Conservation (phyloP, 2,888 invertebrate species). For the Arenicola marina region DNA sequence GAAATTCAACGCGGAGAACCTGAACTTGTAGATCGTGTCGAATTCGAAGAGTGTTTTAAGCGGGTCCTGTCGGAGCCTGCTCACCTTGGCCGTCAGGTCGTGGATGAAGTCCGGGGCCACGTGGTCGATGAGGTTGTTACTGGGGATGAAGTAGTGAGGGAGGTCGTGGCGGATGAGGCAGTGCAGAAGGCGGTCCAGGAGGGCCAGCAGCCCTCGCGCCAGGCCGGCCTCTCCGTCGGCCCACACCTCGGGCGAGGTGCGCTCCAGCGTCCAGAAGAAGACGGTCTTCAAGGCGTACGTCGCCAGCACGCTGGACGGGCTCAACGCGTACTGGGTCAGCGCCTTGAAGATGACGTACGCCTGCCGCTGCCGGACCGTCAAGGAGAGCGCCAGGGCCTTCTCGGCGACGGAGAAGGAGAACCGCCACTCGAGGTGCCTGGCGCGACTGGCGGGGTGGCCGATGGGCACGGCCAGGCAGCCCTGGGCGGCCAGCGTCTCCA, state of each 20-base stretch:
- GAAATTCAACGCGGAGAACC: too few species aligned
- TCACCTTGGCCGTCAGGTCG: neutral
- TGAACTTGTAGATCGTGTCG: too few species aligned
- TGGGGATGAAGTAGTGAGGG: slow-evolving; percentile 39
- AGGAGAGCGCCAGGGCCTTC: slow-evolving; percentile 31
- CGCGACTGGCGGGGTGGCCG: slow-evolving; percentile 32
- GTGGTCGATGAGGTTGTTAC: slow-evolving; percentile 39
- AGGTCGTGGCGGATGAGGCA: slow-evolving; percentile 33
- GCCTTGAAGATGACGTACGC: slow-evolving; percentile 37
- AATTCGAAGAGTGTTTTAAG: too few species aligned
- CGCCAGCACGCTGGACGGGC: slow-evolving; percentile 23
- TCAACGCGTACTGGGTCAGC: slow-evolving; percentile 31
- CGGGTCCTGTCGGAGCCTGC: slow-evolving; percentile 1
- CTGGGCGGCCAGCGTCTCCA: neutral
- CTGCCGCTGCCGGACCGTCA: slow-evolving; percentile 38
- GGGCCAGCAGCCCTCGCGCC: slow-evolving; percentile 31
- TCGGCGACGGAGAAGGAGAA: slow-evolving; percentile 40
- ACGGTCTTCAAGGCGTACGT: slow-evolving; percentile 37
- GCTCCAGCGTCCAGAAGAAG: too few species aligned
- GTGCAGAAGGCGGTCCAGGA: slow-evolving; percentile 38
- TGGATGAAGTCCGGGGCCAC: slow-evolving; percentile 12
- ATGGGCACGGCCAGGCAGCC: slow-evolving; percentile 31
- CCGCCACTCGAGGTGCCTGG: slow-evolving; percentile 39
- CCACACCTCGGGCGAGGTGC: slow-evolving; percentile 37
- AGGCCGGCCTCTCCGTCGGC: slow-evolving; percentile 31